Evolutionary conservation across 2,797 vertebrate species (phyloP), one percentile per base, ranked within the genome.

Genomic region (Microhierax caerulescens): DNA sequence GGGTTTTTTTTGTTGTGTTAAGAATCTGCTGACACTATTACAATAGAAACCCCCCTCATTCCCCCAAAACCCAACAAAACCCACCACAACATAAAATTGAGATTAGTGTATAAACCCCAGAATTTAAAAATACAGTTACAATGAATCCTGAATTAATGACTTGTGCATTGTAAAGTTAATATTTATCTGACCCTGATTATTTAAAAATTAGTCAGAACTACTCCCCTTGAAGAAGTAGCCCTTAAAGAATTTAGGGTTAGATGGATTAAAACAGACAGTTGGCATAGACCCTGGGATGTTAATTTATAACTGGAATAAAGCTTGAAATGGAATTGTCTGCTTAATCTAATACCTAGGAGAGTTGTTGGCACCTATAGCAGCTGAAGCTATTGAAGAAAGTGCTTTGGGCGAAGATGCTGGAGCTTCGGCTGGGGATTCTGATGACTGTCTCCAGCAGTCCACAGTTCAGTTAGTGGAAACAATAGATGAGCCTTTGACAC

Each of bases 401-500:
- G 96, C 98, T 14, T 97, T 98, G 80, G 98, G 98, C 34, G 99
- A 99, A 81, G 99, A 99, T 85, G 98, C 98, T 3, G 99, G 98
- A 27, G 98, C 99, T 4, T 98, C 99, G 0, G 98, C 99, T 45
- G 99, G 98, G n/a, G 98, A 99, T 24, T 98, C 98, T 24, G 99
- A 99, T 23, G 99, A 99, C 85, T 98, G 98, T 12, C 97, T 99
- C 37, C 98, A 98, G 47, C 99, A 99, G 97, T 96, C 99, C 13
- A 96, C 99, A 28, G 98, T 99, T 93, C 99, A 99, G 22, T 97
- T 99, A 89, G 98, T 99, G 53, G 99, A 99, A 97, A 99, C 99
- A 79, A 99, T 99, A 18, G 99, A 99, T 61, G 99, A 99, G 80
- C 98, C 99, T 79, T 98, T 99, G 96, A 98, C 99, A 63, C 99